Evolutionary conservation across 2,888 invertebrate genomes (phyloP).

Genomic region (Melipona bicolor): DNA sequence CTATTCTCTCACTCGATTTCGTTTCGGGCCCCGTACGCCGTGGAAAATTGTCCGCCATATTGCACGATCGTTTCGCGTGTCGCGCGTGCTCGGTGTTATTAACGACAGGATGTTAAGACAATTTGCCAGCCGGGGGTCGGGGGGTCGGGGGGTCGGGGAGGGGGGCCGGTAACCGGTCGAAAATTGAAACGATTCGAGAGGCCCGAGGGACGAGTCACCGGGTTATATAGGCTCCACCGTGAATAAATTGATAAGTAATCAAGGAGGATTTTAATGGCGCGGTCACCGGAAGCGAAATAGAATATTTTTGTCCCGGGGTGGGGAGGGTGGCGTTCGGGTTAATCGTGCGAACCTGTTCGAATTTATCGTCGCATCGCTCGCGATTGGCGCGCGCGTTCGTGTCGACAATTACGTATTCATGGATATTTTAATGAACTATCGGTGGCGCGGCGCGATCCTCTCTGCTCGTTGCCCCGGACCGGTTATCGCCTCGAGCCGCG

Average conservation of each 20-base stretch:
- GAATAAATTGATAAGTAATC: constrained; percentile 46
- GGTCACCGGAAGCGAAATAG: constrained; percentile 36
- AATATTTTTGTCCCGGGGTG: constrained; percentile 42
- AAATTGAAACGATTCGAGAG: constrained; percentile 54
- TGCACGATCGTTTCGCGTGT: constrained; percentile 72
- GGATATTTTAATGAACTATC: constrained; percentile 64
- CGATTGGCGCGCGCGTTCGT: constrained; percentile 17
- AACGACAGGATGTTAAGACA: constrained; percentile 72
- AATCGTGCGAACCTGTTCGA: constrained; percentile 48
- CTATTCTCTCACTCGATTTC: constrained; percentile 43
- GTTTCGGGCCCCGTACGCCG: constrained; percentile 28
- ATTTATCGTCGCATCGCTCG: constrained; percentile 37
- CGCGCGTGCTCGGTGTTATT: constrained; percentile 69
- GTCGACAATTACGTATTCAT: constrained; percentile 56
- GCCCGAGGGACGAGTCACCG: not conserved
- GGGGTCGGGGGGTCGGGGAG: too few relatives aligned
- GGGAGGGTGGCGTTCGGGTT: constrained; percentile 2
- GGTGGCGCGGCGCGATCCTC: constrained; percentile 33
- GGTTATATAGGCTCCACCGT: not conserved
- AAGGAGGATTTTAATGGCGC: constrained; percentile 32
- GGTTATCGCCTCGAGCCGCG: constrained; percentile 48
- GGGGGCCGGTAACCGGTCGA: constrained; percentile 20
- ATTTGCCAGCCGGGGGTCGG: constrained; percentile 23
- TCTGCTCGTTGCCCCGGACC: constrained; percentile 14
- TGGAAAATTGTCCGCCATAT: constrained; percentile 79